Evolutionary conservation across 2,888 invertebrate genomes (phyloP), one percentile per base, ranked within the genome.

Genomic region (Nomada hirtipes): DNA sequence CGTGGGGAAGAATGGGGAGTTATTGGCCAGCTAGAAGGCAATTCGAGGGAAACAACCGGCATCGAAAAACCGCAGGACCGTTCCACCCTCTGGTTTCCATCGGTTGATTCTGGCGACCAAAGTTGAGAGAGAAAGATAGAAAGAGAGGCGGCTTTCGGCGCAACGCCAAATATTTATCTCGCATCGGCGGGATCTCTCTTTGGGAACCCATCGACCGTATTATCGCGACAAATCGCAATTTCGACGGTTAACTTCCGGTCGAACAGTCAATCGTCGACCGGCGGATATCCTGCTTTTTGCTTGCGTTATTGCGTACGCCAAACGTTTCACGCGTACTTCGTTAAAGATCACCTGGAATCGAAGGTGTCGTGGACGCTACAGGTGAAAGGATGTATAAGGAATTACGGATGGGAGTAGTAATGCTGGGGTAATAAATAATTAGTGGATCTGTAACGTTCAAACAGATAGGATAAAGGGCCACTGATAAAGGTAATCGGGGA

Each of bases 141-240:
- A 20, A n/a, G 36, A 42, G 65, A 13, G n/a, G n/a, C 20, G 80
- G 70, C 29, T 82, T 82, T 84, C 79, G 85, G 85, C 85, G 82
- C 53, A 57, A 76, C 75, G 85, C 85, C 85, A 86, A 86, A 86
- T 86, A 84, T 86, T 86, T 84, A 86, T 84, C 77, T 79, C 78
- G 79, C 79, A 72, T 80, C 73, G 78, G 10, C 65, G 26, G 47
- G 50, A 68, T 44, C 53, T 65, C 82, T 69, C 73, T 82, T 81
- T 80, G 70, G 79, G 67, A 73, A 80, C 83, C 76, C 84, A 84
- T 80, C 83, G 88, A 82, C 76, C 82, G 86, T 86, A 82, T 84
- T 86, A 84, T 79, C 79, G 70, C 74, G 65, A 86, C 81, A 83
- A 86, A 86, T 85, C 79, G 86, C 79, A 78, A 81, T 83, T 85